Conservation (phyloP, 2,888 invertebrate species). For the Griposia aprilina region DNA sequence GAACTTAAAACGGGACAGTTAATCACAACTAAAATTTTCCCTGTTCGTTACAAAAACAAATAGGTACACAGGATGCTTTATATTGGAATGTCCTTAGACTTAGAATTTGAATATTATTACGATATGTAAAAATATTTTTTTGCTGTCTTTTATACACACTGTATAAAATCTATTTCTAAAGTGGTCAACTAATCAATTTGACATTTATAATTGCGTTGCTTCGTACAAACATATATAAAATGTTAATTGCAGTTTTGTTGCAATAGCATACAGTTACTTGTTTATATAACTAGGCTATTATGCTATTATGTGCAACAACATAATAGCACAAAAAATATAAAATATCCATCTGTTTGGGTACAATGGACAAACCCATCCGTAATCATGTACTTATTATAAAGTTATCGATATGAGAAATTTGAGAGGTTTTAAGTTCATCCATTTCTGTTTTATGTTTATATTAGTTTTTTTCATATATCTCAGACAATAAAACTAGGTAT, state of each 20-base stretch:
- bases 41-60: no score
- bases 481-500: neutral
- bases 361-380: neutral
- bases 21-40: neutral
- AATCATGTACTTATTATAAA: neutral
- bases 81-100: neutral
- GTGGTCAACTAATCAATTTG: slow-evolving; percentile 38
- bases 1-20: neutral
- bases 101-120: neutral
- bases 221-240: slow-evolving; percentile 18
- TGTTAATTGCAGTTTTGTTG: slow-evolving; percentile 47
- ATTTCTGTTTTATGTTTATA: neutral
- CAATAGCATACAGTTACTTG: slow-evolving; percentile 26
- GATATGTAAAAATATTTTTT: neutral
- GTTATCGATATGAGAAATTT: neutral
- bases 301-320: slow-evolving; percentile 17
- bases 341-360: neutral
- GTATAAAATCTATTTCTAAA: slow-evolving; percentile 30
- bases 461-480: neutral
- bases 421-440: neutral
- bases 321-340: slow-evolving; percentile 11
- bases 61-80: no score
- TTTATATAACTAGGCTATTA: slow-evolving; percentile 45
- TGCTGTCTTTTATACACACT: neutral
- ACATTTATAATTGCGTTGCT: slow-evolving; percentile 47